Conservation (phyloP, 2,888 invertebrate genomes). For the Empis livida region DNA sequence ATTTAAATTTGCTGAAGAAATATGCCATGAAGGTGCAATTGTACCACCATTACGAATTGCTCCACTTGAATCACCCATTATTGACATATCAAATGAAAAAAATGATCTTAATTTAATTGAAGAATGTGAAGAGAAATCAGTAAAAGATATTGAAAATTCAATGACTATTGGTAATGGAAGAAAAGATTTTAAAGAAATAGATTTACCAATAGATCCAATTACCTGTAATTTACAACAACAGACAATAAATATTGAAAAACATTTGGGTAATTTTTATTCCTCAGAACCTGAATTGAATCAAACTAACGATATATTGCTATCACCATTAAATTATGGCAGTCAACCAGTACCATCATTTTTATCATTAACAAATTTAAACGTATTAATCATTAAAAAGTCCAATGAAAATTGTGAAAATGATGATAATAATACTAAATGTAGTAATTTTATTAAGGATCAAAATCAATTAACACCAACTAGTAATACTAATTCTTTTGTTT, state of each 20-base stretch:
- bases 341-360: constrained; percentile 4
- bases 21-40: neutral
- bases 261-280: constrained; percentile 7
- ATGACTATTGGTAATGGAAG: neutral
- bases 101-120: neutral
- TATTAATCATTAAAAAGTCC: neutral
- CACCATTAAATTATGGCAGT: neutral
- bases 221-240: neutral
- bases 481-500: neutral
- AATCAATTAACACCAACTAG: neutral
- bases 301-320: neutral
- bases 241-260: neutral
- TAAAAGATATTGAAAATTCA: no score
- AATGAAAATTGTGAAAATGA: neutral
- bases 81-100: neutral
- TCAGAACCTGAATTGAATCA: constrained; percentile 10
- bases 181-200: neutral
- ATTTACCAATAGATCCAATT: neutral
- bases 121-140: neutral
- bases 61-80: neutral
- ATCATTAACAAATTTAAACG: constrained; percentile 9
- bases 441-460: neutral
- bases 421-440: neutral
- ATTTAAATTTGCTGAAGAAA: constrained; percentile 32
- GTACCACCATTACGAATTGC: neutral